Percentiles rank a stretch among this genome's conserved stretches.
Evolutionary conservation across 2,888 invertebrate species (phyloP).

Genomic region (Phragmatobia fuliginosa): DNA sequence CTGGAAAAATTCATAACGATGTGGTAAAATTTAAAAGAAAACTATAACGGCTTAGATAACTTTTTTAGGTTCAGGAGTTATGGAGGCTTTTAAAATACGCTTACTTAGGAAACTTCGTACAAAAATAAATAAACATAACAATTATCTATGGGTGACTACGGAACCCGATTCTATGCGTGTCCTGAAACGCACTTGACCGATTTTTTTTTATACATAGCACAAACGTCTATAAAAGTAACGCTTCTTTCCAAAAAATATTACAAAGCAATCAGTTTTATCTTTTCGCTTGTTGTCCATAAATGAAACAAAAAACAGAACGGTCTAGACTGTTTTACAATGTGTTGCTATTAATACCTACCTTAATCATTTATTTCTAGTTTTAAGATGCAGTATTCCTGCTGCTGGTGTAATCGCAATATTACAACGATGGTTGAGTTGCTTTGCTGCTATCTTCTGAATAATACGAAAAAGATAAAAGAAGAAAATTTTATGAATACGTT

Average conservation of each 20-base stretch:
- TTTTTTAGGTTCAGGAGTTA: no score
- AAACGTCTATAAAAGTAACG: not conserved
- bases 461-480: not conserved
- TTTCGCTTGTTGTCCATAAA: not conserved
- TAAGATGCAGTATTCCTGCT: not conserved
- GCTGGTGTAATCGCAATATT: not conserved
- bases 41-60: no score
- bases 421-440: not conserved
- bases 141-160: no score
- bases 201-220: no score
- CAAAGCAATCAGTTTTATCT: not conserved
- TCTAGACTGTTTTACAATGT: not conserved
- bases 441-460: not conserved
- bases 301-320: not conserved
- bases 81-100: no score
- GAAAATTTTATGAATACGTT: not conserved
- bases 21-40: no score
- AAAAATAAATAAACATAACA: no score
- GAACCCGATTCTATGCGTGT: no score
- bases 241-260: not conserved
- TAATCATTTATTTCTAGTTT: not conserved
- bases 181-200: no score
- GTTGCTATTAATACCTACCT: not conserved
- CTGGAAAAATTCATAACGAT: no score
- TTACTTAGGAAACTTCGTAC: no score